phyloP scores from a whole-genome alignment of 1,140 invertebrate genomes.

The Reticulitermes speratus region DNA sequence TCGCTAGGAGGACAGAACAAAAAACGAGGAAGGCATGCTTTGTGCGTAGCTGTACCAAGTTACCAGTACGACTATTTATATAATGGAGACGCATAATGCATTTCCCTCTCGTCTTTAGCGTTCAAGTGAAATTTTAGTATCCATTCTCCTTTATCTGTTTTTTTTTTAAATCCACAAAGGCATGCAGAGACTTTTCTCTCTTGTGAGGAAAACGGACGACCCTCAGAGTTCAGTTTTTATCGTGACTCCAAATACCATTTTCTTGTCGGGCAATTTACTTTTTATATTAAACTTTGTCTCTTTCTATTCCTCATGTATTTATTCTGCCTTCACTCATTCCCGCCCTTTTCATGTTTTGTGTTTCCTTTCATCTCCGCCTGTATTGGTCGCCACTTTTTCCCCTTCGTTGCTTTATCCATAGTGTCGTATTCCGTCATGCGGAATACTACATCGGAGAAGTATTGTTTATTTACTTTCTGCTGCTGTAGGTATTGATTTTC shows the following conservation, averaged over 20 bases:
- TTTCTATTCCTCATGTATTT: background rate
- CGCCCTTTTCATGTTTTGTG: background rate
- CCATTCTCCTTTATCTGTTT: background rate
- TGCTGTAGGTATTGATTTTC: too few relatives aligned
- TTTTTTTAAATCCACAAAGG: background rate
- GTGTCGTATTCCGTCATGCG: background rate
- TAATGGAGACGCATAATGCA: background rate
- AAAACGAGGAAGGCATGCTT: too few relatives aligned
- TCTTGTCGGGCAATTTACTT: conserved; percentile 3
- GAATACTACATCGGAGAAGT: background rate
- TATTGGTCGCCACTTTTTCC: background rate
- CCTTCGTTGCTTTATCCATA: background rate
- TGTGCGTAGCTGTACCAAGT: too few relatives aligned
- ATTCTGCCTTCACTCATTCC: background rate
- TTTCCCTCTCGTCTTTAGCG: too few relatives aligned
- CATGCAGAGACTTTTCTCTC: background rate
- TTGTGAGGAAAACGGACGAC: background rate
- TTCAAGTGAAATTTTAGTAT: background rate
- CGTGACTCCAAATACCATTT: background rate
- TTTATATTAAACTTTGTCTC: background rate
- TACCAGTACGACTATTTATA: background rate
- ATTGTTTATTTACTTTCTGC: background rate
- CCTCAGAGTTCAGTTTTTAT: background rate
- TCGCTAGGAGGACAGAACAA: background rate
- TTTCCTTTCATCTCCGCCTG: background rate